Evolutionary conservation across 2,888 invertebrate species (phyloP), one percentile per base, ranked within the genome.

Genomic region (Phyllotreta cruciferae): DNA sequence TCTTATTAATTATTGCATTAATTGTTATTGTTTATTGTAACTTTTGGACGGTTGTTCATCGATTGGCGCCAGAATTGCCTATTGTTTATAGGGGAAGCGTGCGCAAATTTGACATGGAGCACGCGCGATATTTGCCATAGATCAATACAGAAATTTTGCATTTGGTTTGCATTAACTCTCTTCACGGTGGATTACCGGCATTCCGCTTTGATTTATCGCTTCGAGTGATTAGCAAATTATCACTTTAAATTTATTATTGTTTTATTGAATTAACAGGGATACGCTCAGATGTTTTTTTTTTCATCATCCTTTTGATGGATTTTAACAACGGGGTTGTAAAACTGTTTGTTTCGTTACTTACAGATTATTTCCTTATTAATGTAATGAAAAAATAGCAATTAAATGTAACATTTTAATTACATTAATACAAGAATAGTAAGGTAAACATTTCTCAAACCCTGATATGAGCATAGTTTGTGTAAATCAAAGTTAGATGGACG

Each of bases 61-160:
- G 75, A 75, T 75, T 73, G 70, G 69, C 72, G 73, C 72, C 69
- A 72, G 52, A 57, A 41, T 54, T 38, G 35, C 34, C 42, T 54
- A 64, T 64, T 64, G 64, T 61, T 64, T 61, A 61, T 57, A 42
- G 6, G 14, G 11, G 10, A 44, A 50, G 44, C 68, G 71, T 69
- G 73, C 72, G 73, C 73, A 68, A 63, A 64, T 14, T 65, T 49
- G 9, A 1, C 13, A 60, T 11, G 55, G 65, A 70, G 73, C 72
- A 69, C 66, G 72, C 69, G 69, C 63, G 11, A 49, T 39, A 37
- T 62, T 68, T 67, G 66, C 60, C 62, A 11, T 66, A 62, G 68
- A 74, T 74, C 74, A 74, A 74, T 74, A 74, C 69, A 44, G 36
- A 58, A 66, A 68, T 70, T 73, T 73, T 70, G 67, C 71, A 72